phyloP scores from a whole-genome alignment of 2,113 vertebrate species.

The Illadopsis cleaveri region DNA sequence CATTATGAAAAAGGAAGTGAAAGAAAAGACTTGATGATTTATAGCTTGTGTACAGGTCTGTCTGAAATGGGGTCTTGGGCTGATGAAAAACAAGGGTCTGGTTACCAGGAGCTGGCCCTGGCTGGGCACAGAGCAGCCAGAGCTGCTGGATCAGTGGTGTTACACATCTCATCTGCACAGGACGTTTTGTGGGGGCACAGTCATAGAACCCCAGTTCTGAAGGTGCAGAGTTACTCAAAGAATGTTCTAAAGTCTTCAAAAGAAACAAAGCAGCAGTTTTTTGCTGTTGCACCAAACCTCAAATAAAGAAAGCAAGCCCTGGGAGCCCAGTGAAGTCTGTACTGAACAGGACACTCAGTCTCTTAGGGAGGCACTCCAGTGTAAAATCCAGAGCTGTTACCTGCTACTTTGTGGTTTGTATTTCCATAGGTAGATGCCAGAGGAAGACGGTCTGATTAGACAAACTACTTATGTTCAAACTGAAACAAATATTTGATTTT shows the following conservation, averaged over 20 bases:
- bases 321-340: not conserved
- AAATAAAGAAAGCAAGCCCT: not conserved
- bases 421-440: not conserved
- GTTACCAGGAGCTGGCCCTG: not conserved
- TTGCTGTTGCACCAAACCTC: not conserved
- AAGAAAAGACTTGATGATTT: not conserved
- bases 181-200: too few relatives aligned
- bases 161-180: not conserved
- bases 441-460: not conserved
- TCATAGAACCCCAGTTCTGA: not conserved
- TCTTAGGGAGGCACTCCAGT: too few relatives aligned
- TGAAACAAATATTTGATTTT: not conserved
- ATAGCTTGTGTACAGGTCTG: not conserved
- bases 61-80: not conserved
- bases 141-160: rapidly evolving
- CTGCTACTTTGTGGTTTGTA: not conserved
- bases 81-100: not conserved
- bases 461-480: not conserved
- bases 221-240: not conserved
- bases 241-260: not conserved
- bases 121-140: not conserved
- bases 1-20: not conserved
- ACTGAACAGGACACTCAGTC: not conserved
- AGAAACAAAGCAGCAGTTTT: not conserved
- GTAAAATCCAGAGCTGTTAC: not conserved